These are phyloP conservation scores for Bombus waltoni DNA, from an alignment of 1,140 invertebrate genomes.

Conservation along the genomic window DNA sequence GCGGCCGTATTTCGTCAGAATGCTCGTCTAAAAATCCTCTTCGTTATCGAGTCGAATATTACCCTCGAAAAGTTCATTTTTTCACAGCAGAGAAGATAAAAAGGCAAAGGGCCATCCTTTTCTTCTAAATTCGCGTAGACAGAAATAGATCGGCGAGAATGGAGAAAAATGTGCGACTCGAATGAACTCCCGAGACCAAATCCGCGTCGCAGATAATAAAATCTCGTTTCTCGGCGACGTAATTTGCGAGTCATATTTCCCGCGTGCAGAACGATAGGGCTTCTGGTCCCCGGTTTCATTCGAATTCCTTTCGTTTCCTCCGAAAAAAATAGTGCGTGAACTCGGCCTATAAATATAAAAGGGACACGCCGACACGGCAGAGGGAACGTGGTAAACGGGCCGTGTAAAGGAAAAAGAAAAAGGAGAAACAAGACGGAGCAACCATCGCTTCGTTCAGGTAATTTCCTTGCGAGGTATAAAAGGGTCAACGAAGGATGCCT, in stretches of 20 bases:
- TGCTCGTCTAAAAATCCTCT: not conserved
- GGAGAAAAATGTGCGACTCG: conserved; percentile 17
- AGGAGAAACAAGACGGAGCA: not conserved
- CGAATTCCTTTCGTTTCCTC: not conserved
- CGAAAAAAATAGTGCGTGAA: not conserved
- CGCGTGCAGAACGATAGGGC: not conserved
- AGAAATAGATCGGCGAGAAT: conserved; percentile 2
- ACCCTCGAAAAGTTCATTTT: not conserved
- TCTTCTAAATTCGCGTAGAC: conserved; percentile 29
- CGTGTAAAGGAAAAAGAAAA: conserved; percentile 2
- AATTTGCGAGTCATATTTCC: conserved; percentile 35
- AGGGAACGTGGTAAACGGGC: conserved; percentile 5
- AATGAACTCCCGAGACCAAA: conserved; percentile 27
- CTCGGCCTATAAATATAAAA: conserved; percentile 16
- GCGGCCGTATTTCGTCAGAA: not conserved
- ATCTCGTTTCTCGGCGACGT: conserved; percentile 23
- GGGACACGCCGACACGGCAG: not conserved
- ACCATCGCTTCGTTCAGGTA: conserved; percentile 23
- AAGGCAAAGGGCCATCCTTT: conserved; percentile 27
- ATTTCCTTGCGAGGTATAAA: conserved; percentile 34
- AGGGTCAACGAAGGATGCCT: conserved; percentile 28
- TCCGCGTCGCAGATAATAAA: conserved; percentile 22
- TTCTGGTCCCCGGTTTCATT: not conserved
- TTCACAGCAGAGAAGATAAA: too few relatives aligned
- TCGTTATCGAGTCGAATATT: not conserved